Base-by-base conservation (phyloP, 2,113 vertebrate species). In the Chamaetylas fuelleborni region DNA sequence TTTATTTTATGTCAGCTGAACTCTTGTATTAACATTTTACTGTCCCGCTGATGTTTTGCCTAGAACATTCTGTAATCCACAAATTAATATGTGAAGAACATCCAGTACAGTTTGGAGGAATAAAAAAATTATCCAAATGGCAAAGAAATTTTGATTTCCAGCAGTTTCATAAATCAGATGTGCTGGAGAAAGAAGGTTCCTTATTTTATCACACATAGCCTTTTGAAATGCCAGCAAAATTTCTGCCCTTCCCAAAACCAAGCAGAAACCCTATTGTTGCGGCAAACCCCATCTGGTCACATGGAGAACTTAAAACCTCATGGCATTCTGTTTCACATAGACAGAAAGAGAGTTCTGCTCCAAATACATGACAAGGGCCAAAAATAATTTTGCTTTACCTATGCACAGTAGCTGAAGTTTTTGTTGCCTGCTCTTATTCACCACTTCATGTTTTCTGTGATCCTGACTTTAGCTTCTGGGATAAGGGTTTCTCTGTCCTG, bases 21-120 rank as follows among this genome's bases (percentile, higher is more conserved):
- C 90, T 96, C 95, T 95, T 83, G 61, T 87, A 92, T 96, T 96
- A 97, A 88, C 69, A 48, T 97, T 97, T 96, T 96, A 95, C 92
- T 96, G 88, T 83, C 90, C 95, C 95, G 86, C 95, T 96, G 93
- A 96, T 97, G 93, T 96, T 96, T 96, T 96, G 94, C 95, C 92
- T 97, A 97, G 96, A 96, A 97, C 96, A 97, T 96, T 96, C 90
- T 97, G 96, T 97, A 97, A 97, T 95, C 96, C 96, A 92, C 96
- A 97, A 96, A 97, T 96, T 96, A 97, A 96, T 91, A 96, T 47
- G 92, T 96, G 93, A 96, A 88, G 95, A 96, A 97, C 96, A 96
- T 96, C 80, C 95, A 96, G 96, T 90, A 86, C 93, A 60, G 57
- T 95, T 93, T 94, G 77, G 81, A 93, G 38, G 45, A 88, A 91